phyloP scores from a whole-genome alignment of 2,113 vertebrate species.

The Vireo altiloquus region DNA sequence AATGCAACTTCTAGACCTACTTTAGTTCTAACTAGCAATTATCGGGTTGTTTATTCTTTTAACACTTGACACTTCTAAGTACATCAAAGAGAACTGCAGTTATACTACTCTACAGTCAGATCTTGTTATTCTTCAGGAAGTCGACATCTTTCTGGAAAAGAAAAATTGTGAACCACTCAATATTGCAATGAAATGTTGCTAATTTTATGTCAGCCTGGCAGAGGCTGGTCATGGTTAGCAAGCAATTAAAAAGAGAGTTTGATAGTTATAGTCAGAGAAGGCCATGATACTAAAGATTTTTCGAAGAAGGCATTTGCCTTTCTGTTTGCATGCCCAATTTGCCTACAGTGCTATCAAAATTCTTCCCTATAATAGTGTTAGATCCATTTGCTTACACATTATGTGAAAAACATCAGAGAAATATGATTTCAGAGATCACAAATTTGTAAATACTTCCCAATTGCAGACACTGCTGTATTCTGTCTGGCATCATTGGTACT shows the following conservation, averaged over 20 bases:
- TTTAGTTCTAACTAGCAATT: slow-evolving; percentile 29
- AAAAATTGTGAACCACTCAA: neutral
- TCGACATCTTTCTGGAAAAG: neutral
- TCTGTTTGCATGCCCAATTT: neutral
- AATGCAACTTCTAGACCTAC: slow-evolving; percentile 28
- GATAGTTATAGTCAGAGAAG: neutral
- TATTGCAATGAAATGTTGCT: neutral
- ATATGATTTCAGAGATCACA: neutral
- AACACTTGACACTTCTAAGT: slow-evolving; percentile 11
- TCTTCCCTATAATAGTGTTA: neutral
- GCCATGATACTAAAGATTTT: neutral
- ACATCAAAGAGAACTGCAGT: slow-evolving; percentile 37
- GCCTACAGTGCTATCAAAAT: neutral
- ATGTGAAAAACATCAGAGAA: neutral
- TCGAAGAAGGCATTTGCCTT: neutral
- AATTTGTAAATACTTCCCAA: neutral
- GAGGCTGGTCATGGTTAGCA: neutral
- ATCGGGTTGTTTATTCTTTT: slow-evolving; percentile 22
- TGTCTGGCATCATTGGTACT: neutral
- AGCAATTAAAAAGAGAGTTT: neutral
- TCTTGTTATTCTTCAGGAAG: slow-evolving; percentile 1
- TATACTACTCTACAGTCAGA: neutral
- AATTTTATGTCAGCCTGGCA: neutral
- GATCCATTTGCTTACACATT: neutral
- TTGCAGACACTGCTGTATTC: neutral